phyloP scores from a whole-genome alignment of 2,888 invertebrate genomes.

The Archips crataeganus region DNA sequence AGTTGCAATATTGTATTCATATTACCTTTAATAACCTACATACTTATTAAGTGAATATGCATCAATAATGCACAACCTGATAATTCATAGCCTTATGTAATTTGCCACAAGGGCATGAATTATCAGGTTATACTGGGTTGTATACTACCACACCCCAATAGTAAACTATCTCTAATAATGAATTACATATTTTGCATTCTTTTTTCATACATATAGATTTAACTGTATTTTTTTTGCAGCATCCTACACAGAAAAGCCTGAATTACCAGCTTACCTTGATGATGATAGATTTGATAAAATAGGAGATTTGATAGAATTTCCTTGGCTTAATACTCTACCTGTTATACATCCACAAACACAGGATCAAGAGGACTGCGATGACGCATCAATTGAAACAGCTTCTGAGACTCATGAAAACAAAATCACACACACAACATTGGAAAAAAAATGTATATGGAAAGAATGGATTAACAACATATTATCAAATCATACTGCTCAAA shows the following conservation, averaged over 20 bases:
- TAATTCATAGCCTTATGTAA: too few species aligned
- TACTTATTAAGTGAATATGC: too few species aligned
- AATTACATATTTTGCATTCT: too few species aligned
- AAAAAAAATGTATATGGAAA: neutral
- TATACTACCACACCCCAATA: too few species aligned
- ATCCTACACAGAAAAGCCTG: slow-evolving; percentile 19
- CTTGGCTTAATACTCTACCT: slow-evolving; percentile 23
- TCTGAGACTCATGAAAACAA: neutral
- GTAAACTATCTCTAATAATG: too few species aligned
- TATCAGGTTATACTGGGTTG: too few species aligned
- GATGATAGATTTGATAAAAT: slow-evolving; percentile 36
- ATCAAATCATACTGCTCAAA: neutral
- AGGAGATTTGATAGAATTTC: slow-evolving; percentile 29
- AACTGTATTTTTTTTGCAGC: slow-evolving; percentile 13
- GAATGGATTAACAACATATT: neutral
- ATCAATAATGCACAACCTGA: too few species aligned
- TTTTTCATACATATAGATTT: neutral
- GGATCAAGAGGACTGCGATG: neutral
- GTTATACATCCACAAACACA: slow-evolving; percentile 1
- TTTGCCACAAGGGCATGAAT: too few species aligned
- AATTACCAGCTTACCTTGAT: slow-evolving; percentile 34
- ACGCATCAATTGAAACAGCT: neutral
- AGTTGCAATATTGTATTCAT: too few species aligned
- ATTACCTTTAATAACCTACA: too few species aligned
- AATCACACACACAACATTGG: neutral